A percentile compares a stretch with the other conserved stretches of the same genome.
Conservation (phyloP, 2,888 invertebrate species). For the Athetis lepigone region DNA sequence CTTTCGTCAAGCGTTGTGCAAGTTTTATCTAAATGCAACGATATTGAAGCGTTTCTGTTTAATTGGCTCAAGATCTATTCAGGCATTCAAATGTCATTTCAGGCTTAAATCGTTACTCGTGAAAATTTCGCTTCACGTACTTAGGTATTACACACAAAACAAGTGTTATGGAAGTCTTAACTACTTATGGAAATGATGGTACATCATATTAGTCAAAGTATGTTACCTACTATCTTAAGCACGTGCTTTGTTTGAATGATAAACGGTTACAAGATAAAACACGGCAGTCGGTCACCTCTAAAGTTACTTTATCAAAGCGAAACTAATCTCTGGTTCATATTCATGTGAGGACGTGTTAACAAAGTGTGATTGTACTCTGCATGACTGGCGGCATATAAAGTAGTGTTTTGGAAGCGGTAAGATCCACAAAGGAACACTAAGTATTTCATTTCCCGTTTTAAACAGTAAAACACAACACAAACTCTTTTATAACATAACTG, state of each 20-base stretch:
- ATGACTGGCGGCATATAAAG: conserved; percentile 62
- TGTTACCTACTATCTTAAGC: conserved; percentile 29
- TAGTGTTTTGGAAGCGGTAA: conserved; percentile 52
- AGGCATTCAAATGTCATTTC: conserved; percentile 10
- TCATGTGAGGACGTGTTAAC: conserved; percentile 78
- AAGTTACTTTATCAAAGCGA: conserved; percentile 70
- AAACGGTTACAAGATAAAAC: conserved; percentile 73
- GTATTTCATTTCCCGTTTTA: conserved; percentile 44
- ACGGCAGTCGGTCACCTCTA: conserved; percentile 68
- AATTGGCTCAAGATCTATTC: conserved; percentile 15
- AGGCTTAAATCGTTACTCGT: conserved; percentile 17
- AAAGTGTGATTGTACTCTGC: conserved; percentile 68
- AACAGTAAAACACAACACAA: conserved; percentile 40
- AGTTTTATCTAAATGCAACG: conserved; percentile 36
- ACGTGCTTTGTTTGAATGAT: conserved; percentile 72
- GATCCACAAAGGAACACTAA: conserved; percentile 41
- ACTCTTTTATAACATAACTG: conserved; percentile 5
- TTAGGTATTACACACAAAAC: conserved; percentile 53
- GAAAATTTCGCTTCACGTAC: conserved; percentile 38
- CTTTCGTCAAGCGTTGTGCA: conserved; percentile 35
- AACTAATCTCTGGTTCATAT: conserved; percentile 76
- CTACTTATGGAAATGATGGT: conserved; percentile 55
- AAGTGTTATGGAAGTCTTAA: conserved; percentile 38
- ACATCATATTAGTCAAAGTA: conserved; percentile 47
- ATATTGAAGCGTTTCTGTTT: conserved; percentile 8